These are phyloP conservation scores for Malaclemys terrapin DNA, from an alignment of 2,113 vertebrate genomes.

Conservation along the genomic window DNA sequence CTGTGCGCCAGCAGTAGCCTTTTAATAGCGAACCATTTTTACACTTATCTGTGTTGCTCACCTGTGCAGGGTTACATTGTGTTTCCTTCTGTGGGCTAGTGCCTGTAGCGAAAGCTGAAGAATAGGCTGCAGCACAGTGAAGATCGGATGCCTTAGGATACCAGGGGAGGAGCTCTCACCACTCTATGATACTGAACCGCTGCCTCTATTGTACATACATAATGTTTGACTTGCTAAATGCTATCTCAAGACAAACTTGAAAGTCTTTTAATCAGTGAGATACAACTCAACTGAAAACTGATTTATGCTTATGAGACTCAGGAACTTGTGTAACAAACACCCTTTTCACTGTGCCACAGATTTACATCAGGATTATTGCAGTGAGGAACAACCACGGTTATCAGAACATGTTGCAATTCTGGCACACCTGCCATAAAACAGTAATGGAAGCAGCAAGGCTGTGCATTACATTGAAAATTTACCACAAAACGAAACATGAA, in stretches of 20 bases:
- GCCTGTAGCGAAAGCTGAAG: neutral
- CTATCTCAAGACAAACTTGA: neutral
- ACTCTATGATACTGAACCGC: neutral
- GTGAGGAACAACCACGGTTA: neutral
- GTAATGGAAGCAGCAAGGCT: neutral
- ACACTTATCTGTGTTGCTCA: neutral
- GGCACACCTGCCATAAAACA: neutral
- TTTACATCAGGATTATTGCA: neutral
- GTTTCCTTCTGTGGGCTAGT: neutral
- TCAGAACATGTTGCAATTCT: neutral
- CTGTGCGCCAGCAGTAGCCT: neutral
- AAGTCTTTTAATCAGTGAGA: neutral
- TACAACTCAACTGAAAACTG: neutral
- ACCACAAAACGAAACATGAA: neutral
- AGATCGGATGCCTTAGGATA: neutral
- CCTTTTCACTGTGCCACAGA: neutral
- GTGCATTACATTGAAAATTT: neutral
- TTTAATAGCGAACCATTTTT: neutral
- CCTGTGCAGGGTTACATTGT: neutral
- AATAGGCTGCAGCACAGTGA: neutral
- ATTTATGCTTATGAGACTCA: neutral
- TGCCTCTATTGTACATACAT: neutral
- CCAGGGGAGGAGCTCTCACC: neutral
- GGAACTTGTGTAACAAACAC: neutral
- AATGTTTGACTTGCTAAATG: neutral